Conservation (phyloP, 2,797 vertebrate genomes). For the Lutjanus argentimaculatus region DNA sequence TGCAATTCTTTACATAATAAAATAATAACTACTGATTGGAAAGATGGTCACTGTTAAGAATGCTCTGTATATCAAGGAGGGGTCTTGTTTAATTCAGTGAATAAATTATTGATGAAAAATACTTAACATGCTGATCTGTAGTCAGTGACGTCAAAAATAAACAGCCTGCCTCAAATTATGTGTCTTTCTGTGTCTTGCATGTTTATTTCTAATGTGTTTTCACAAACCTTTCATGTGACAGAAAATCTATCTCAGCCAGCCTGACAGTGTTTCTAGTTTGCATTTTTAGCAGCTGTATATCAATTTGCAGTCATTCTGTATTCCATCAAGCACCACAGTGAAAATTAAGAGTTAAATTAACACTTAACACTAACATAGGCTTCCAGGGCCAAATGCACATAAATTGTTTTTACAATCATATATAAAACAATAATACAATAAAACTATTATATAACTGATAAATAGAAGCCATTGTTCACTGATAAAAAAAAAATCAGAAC, state of each 20-base stretch:
- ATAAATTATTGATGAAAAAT: constrained; percentile 4
- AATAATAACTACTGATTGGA: constrained; percentile 10
- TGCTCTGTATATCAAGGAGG: background rate
- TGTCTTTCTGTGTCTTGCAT: background rate
- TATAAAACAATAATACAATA: too few relatives aligned
- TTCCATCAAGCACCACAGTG: background rate
- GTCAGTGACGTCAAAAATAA: constrained; percentile 3
- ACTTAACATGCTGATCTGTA: background rate
- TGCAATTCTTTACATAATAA: background rate
- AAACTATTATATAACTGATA: too few relatives aligned
- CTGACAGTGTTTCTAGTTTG: constrained; percentile 1
- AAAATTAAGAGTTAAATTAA: background rate
- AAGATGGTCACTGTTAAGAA: background rate
- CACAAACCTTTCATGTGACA: background rate
- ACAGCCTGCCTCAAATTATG: background rate
- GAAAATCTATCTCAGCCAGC: background rate
- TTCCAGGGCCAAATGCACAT: background rate
- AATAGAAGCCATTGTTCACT: too few relatives aligned
- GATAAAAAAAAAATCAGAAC: too few relatives aligned
- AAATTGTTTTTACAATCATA: background rate
- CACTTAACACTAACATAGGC: background rate
- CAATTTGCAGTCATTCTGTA: background rate
- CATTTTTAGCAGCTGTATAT: background rate
- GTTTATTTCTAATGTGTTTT: constrained; percentile 13
- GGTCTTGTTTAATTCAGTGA: background rate